A percentile compares a stretch with the other conserved stretches of the same genome.
Conservation (phyloP, 2,113 vertebrate species). For the Callionymus lyra region DNA sequence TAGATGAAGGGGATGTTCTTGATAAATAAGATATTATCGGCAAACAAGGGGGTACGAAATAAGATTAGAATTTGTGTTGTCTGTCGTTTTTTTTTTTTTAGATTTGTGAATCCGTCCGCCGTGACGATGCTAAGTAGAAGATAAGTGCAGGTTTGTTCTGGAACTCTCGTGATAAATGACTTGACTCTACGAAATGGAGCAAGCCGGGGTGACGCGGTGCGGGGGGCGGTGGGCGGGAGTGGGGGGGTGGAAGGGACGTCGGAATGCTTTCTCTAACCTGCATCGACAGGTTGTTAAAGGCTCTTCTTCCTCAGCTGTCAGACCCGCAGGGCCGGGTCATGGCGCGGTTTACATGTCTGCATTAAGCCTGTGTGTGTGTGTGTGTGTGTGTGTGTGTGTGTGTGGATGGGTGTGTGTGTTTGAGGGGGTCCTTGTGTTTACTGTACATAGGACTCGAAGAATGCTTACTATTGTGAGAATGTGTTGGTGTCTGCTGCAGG, state of each 20-base stretch:
- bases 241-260: slow-evolving; percentile 5
- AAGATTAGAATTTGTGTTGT: slow-evolving; percentile 27
- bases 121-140: slow-evolving; percentile 22
- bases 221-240: slow-evolving; percentile 23
- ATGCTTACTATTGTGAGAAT: slow-evolving; percentile 4
- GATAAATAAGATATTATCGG: slow-evolving; percentile 56
- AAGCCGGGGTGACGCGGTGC: neutral
- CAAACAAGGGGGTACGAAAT: slow-evolving; percentile 42
- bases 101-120: slow-evolving; percentile 22
- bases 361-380: slow-evolving; percentile 3
- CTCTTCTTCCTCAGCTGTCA: slow-evolving; percentile 43
- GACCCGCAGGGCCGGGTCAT: slow-evolving; percentile 46
- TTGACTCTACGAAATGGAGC: too few relatives aligned
- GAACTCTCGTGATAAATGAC: too few relatives aligned
- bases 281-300: slow-evolving; percentile 51
- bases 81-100: slow-evolving; percentile 28
- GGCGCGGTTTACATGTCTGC: slow-evolving; percentile 16
- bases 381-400: neutral
- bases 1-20: slow-evolving; percentile 7
- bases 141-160: slow-evolving; percentile 8
- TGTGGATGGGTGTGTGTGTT: neutral
- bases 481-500: slow-evolving; percentile 9
- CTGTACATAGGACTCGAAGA: slow-evolving; percentile 12
- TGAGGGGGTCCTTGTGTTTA: slow-evolving; percentile 22
- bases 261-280: slow-evolving; percentile 59